Evolutionary conservation across 2,888 invertebrate species (phyloP).

Genomic region (Busseola fusca): DNA sequence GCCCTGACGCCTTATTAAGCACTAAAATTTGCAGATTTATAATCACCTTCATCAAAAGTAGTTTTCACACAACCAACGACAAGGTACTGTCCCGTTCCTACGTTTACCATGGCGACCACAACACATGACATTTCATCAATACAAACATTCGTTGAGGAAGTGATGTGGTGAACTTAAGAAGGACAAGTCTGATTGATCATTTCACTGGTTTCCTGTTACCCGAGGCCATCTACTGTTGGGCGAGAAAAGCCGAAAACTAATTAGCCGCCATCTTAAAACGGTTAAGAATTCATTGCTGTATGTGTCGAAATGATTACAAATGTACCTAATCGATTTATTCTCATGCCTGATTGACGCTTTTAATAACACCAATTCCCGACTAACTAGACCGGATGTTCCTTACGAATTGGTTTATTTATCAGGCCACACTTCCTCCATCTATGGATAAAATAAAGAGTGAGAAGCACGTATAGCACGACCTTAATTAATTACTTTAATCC

Average conservation of each 20-base stretch:
- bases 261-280: slow-evolving; percentile 58
- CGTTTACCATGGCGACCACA: slow-evolving; percentile 21
- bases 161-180: slow-evolving; percentile 64
- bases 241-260: slow-evolving; percentile 73
- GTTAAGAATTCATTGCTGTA: slow-evolving; percentile 42
- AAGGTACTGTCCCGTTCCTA: slow-evolving; percentile 1
- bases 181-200: slow-evolving; percentile 79
- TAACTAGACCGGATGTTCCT: too few species aligned
- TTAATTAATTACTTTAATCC: neutral
- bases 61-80: neutral
- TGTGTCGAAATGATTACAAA: neutral
- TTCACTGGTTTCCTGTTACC: slow-evolving; percentile 78
- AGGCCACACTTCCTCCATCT: too few species aligned
- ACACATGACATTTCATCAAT: slow-evolving; percentile 61
- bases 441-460: too few species aligned
- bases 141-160: slow-evolving; percentile 58
- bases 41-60: neutral
- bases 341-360: neutral
- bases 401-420: too few species aligned
- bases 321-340: neutral
- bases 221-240: slow-evolving; percentile 76
- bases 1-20: neutral
- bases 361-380: too few species aligned
- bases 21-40: neutral
- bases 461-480: neutral